Base-by-base conservation (phyloP, 2,113 vertebrate species). In the Takifugu flavidus region DNA sequence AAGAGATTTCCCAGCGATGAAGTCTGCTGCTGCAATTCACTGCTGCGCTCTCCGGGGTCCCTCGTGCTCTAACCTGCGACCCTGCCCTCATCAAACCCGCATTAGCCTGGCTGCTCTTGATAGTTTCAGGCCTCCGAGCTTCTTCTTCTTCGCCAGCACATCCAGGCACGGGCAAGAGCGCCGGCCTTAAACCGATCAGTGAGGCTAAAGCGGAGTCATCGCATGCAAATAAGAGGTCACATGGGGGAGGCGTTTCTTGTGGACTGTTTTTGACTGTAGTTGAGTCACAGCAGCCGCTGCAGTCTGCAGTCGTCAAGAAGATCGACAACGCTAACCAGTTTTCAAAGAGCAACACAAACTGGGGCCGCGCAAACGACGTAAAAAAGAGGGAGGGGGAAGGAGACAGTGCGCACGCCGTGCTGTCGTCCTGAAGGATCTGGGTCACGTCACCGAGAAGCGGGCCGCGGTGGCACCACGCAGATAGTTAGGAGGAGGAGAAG, bases 21-120 rank as follows among this genome's bases (percentile, higher is more conserved):
- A 72, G 78, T 63, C 70, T 67, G 73, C 56, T 74, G 61, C 25
- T 39, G 15, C 47, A 28, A 25, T 57, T 52, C 10, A 55, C 53
- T 4, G 39, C 67, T 29, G 44, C 4, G 2, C 50, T 67, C 56
- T 74, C 54, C 57, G 47, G 72, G 75, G 84, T 65, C 69, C 61
- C 65, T 59, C 57, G 69, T 50, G 26, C 69, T 72, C 68, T 72
- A 80, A 74, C 74, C 76, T 73, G 77, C 78, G 73, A 79, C 77
- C 68, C 73, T 74, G 66, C 56, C 62, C 68, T 86, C 72, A 80
- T 89, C 67, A 88, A 88, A 90, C 86, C 87, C 86, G 73, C 75
- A 90, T 87, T 77, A 88, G 78, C 82, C 70, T 71, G 65, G 80
- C 81, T 74, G 62, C 77, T 80, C 82, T 78, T 77, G 75, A 80